Base-by-base conservation (phyloP, 2,888 invertebrate species). In the Mesorhabditis belari region DNA sequence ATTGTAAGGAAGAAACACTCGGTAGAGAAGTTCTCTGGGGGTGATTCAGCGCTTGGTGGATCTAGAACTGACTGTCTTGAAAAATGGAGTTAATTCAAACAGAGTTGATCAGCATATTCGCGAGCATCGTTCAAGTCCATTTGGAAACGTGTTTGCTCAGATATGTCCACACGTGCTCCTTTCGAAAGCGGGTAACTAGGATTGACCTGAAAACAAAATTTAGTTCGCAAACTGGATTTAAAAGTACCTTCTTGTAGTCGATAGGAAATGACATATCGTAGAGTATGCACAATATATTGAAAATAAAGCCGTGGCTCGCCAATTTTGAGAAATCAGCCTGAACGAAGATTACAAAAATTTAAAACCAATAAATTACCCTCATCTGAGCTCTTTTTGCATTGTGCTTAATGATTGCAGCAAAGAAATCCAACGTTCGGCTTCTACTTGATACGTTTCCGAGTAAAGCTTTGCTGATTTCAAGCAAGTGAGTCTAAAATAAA, bases 1-100 rank as follows among this genome's bases (percentile, higher is more conserved):
- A 95, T 85, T 0, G 95, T 93, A 54, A 96, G 85, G 84, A 93
- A 95, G 91, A 95, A 96, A 81, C 95, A 96, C 73, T 92, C 90
- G 0, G 95, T 94, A 67, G 91, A 90, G 83, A 98, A 98, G 79
- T 92, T 94, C 3, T 89, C 87, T 58, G 69, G 70, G 1, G 23
- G 35, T 26, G 35, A 23, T 17, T n/a, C 49, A 21, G 19, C 61
- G 44, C 44, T n/a, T n/a, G 44, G n/a, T 63, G 57, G 17, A 58
- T 58, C 44, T 9, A 24, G 2, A 2, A 51, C 44, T n/a, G n/a
- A 35, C 12, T 35, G 44, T n/a, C 44, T 35, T 35, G n/a, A n/a
- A 35, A 35, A 35, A 35, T 17, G n/a, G 1, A n/a, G 44, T 35
- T 35, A 9, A n/a, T n/a, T n/a, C n/a, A n/a, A n/a, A 44, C 52